phyloP scores from a whole-genome alignment of 2,888 invertebrate species.

The Molorchus minor region DNA sequence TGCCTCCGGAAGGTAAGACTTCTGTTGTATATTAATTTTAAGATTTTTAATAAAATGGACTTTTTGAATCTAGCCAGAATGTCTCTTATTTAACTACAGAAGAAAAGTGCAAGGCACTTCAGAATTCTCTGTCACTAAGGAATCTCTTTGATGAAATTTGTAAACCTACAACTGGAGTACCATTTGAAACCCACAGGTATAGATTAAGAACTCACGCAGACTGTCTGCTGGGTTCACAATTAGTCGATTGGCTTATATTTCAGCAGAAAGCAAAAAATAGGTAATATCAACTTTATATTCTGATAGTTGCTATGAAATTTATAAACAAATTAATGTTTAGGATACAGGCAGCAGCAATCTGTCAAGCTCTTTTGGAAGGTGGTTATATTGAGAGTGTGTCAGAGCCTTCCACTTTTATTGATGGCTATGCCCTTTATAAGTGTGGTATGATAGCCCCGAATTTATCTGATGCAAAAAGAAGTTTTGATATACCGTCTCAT shows the following conservation, averaged over 20 bases:
- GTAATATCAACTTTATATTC: slow-evolving; percentile 60
- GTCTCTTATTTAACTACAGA: slow-evolving; percentile 64
- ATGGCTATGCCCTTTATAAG: slow-evolving; percentile 64
- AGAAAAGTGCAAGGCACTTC: slow-evolving; percentile 65
- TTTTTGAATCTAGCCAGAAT: slow-evolving; percentile 21
- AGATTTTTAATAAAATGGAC: background rate
- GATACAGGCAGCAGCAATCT: slow-evolving; percentile 79
- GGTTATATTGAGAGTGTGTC: slow-evolving; percentile 76
- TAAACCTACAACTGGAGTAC: slow-evolving; percentile 64
- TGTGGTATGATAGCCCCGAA: slow-evolving; percentile 58
- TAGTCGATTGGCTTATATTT: slow-evolving; percentile 85
- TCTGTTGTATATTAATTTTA: background rate
- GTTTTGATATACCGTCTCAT: slow-evolving; percentile 59
- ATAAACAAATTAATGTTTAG: too few relatives aligned
- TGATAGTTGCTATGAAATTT: too few relatives aligned
- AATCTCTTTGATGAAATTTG: slow-evolving; percentile 71
- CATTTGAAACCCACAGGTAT: slow-evolving; percentile 72
- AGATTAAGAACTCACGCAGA: slow-evolving; percentile 77
- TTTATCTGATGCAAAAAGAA: slow-evolving; percentile 51
- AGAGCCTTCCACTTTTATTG: slow-evolving; percentile 66
- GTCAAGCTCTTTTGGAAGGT: slow-evolving; percentile 80
- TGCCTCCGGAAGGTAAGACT: slow-evolving; percentile 64
- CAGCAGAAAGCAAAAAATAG: slow-evolving; percentile 80
- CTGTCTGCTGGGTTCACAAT: slow-evolving; percentile 81
- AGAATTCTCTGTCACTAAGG: slow-evolving; percentile 69